Base-by-base conservation (phyloP, 92 coral and sea anemone species). In the Palythoa grandiflora region DNA sequence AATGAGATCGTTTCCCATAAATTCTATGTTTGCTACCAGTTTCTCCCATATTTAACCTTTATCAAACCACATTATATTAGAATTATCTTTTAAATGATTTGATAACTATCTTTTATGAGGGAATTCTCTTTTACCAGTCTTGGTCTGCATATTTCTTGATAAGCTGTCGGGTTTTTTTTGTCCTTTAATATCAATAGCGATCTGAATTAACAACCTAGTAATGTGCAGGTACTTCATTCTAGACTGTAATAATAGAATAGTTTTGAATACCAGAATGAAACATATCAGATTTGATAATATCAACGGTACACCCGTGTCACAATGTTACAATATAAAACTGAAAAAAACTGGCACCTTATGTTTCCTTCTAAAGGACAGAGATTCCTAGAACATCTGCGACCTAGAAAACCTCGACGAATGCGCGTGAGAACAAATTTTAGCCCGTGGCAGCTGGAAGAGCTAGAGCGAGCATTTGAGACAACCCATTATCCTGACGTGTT, bases 401-500 rank as follows among this genome's bases (percentile, higher is more conserved):
- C 98, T 35, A 89, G 95, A 20, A 95, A 94, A 78, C 99, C 96
- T 12, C 98, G 99, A 8, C 89, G 99, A 59, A 97, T 97, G 98
- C 91, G 99, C 19, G 98, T 97, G 9, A 89, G 99, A 39, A 97
- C 99, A 16, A 97, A 97, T 59, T 96, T 97, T 68, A 93, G 98
- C 13, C 99, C 98, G 9, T 97, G 99, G 99, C 99, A 97, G 79
- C 79, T 97, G 13, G 99, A 97, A 68, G 98, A 97, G 84, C 89
- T 97, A 14, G 99, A 97, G 83, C 80, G 98, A 86, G 99, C 99
- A 1, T 97, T 97, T 72, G 97, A 93, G 71, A 95, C 96, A 0
- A 97, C 99, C 0, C 99, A 97, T 44, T 97, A 97, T 47, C 99
- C 99, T 0, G 99, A 97, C 73, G 99, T 97, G 40, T 97, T 97